phyloP scores from a whole-genome alignment of 2,888 invertebrate species.

The Drosophila neotestacea region DNA sequence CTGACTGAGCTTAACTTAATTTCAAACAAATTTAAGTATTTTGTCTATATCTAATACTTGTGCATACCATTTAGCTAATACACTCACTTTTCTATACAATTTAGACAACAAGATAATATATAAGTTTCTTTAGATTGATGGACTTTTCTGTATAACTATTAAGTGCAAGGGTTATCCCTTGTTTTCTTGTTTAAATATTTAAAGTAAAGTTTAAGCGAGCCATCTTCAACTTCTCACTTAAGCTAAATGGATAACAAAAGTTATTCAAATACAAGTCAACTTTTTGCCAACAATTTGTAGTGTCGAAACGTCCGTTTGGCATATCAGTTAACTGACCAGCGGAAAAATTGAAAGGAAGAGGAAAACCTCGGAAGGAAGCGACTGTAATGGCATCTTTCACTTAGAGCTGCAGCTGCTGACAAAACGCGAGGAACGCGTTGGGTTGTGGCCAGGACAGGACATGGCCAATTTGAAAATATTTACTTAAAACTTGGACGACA shows the following conservation, averaged over 20 bases:
- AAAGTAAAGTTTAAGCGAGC: neutral
- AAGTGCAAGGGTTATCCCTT: neutral
- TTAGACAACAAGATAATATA: too few relatives aligned
- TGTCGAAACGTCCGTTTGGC: slow-evolving; percentile 25
- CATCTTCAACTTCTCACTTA: neutral
- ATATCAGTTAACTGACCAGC: slow-evolving; percentile 27
- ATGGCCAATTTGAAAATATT: slow-evolving; percentile 82
- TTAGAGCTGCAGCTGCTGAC: slow-evolving; percentile 55
- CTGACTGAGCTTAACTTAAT: too few relatives aligned
- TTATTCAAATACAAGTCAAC: slow-evolving; percentile 14
- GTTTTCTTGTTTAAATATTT: neutral
- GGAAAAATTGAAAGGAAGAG: slow-evolving; percentile 47
- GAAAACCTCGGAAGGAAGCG: slow-evolving; percentile 51
- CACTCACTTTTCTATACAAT: too few relatives aligned
- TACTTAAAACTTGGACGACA: slow-evolving; percentile 72
- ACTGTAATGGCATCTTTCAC: slow-evolving; percentile 67
- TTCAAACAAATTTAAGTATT: too few relatives aligned
- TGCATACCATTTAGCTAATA: too few relatives aligned
- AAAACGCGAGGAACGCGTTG: slow-evolving; percentile 50
- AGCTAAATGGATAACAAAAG: neutral
- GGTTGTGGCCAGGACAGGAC: slow-evolving; percentile 62
- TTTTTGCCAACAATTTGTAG: slow-evolving; percentile 34
- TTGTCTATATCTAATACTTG: too few relatives aligned
- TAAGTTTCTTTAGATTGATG: too few relatives aligned
- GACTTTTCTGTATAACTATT: neutral